Base-by-base conservation (phyloP, 2,113 vertebrate species). In the Mastomys coucha region DNA sequence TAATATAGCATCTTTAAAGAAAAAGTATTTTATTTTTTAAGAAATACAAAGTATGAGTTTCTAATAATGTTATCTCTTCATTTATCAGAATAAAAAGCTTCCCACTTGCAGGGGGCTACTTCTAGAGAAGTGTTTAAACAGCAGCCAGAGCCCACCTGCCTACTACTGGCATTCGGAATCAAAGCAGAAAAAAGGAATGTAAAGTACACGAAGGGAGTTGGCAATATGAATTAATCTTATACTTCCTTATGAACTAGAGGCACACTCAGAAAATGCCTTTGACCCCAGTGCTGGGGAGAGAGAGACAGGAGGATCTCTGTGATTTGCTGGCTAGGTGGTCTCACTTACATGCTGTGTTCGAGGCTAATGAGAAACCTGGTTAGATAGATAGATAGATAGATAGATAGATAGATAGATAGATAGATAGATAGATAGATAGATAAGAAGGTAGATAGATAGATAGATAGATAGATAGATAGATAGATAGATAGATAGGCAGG, bases 21-120 rank as follows among this genome's bases (percentile, higher is more conserved):
- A 65, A 77, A 42, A 73, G 0, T 81, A n/a, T 96, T 96, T 96
- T 72, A 45, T 16, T 53, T 53, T 9, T 14, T 24, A 42, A 93
- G 78, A 94, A 95, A 56, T 90, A 97, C 90, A 96, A 94, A 88
- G 82, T 96, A 67, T 93, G 92, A 95, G 63, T 82, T 88, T 81
- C n/a, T 16, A 80, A 49, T 93, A 42, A 81, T 95, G 90, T 94
- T 93, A 42, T 82, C 70, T 96, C 94, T 94, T 93, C 90, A 78
- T 53, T 89, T 96, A 95, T 81, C 91, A 93, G 49, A 33, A 93
- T 90, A 67, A 53, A 92, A 88, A 88, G 88, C 80, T 91, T 58
- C n/a, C 70, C 49, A 93, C 96, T 92, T 97, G 80, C 51, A 96
- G 19, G 60, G n/a, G 90, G 85, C 95, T 89, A 87, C 70, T 95